Evolutionary conservation across 2,797 vertebrate species (phyloP).

Genomic region (Phaenicophaeus curvirostris): DNA sequence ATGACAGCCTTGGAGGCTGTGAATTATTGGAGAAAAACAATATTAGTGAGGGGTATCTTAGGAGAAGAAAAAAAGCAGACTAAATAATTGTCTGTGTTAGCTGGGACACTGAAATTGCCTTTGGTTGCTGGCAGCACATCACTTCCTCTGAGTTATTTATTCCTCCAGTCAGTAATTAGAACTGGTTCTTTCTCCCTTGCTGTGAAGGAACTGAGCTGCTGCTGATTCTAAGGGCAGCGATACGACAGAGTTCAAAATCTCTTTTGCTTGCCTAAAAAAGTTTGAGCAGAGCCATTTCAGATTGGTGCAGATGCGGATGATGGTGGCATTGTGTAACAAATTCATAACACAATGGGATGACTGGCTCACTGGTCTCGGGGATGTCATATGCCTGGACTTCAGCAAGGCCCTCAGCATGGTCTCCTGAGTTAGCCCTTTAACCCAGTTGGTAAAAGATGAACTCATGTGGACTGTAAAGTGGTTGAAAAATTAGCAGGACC

Average conservation of each 20-base stretch:
- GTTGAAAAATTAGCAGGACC: neutral
- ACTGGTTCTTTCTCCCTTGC: neutral
- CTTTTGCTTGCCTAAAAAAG: neutral
- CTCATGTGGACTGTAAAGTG: neutral
- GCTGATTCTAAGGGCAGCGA: neutral
- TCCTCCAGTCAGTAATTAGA: slow-evolving; percentile 45
- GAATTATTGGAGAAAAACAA: neutral
- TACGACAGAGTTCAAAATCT: neutral
- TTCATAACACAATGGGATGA: accelerated
- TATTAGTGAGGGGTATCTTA: neutral
- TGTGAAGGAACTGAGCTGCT: neutral
- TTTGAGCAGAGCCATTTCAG: neutral
- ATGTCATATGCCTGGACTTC: neutral
- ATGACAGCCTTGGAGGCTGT: neutral
- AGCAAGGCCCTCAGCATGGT: neutral
- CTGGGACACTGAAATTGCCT: slow-evolving; percentile 14
- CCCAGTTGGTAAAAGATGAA: accelerated
- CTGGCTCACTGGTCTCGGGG: neutral
- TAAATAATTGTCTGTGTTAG: slow-evolving; percentile 32
- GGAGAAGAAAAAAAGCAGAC: neutral
- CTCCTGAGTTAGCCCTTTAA: neutral
- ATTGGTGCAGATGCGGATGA: neutral
- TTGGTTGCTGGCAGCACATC: slow-evolving; percentile 42
- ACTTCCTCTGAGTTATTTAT: slow-evolving; percentile 51
- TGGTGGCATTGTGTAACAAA: accelerated